Percentiles rank a stretch among this genome's conserved stretches.
Conservation (phyloP, 2,797 vertebrate species). For the Malurus leucopterus region DNA sequence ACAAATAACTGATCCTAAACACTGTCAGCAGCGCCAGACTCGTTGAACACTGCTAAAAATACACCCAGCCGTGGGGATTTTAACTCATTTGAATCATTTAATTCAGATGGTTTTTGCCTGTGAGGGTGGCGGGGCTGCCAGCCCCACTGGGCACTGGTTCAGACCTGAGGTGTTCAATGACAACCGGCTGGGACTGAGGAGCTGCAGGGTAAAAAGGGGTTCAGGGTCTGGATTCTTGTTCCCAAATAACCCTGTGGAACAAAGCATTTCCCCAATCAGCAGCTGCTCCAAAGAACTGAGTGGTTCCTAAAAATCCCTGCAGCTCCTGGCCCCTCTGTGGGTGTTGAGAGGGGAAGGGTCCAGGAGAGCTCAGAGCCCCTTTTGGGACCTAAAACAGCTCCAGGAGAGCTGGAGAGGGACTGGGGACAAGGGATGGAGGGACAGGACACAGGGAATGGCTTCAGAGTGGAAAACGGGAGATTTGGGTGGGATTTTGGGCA, state of each 20-base stretch:
- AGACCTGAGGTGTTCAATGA: not conserved
- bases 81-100: not conserved
- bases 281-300: not conserved
- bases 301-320: not conserved
- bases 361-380: not conserved
- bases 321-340: not conserved
- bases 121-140: not conserved
- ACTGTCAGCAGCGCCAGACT: not conserved
- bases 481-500: rapidly evolving
- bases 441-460: not conserved
- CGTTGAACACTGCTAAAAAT: not conserved
- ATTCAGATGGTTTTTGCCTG: not conserved
- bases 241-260: not conserved
- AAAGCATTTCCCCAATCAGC: not conserved
- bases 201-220: not conserved
- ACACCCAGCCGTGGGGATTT: not conserved
- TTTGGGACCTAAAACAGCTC: not conserved
- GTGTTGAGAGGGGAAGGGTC: not conserved
- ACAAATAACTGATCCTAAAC: not conserved
- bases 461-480: too few relatives aligned
- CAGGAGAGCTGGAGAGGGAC: not conserved
- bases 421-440: not conserved
- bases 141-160: not conserved
- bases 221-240: not conserved
- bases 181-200: not conserved